phyloP scores from a whole-genome alignment of 2,113 vertebrate genomes.

The Peromyscus californicus region DNA sequence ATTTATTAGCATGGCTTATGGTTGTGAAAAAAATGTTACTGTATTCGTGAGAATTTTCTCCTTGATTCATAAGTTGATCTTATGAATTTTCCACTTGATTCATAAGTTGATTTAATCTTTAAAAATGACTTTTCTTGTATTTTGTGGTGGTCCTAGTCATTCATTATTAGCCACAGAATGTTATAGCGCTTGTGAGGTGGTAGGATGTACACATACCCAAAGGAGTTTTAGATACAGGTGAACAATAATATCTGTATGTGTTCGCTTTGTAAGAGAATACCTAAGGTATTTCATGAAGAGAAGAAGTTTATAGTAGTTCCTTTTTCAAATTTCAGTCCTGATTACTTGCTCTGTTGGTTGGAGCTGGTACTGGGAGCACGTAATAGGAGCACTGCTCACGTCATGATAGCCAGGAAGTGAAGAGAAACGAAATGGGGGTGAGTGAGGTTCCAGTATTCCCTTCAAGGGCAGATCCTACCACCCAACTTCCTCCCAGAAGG shows the following conservation, averaged over 20 bases:
- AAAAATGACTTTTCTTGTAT: slow-evolving; percentile 21
- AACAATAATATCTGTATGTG: neutral
- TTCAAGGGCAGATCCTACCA: neutral
- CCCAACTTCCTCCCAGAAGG: neutral
- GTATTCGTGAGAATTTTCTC: neutral
- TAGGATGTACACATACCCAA: neutral
- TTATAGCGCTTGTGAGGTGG: neutral
- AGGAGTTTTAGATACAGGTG: neutral
- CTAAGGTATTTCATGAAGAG: neutral
- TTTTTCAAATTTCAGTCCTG: neutral
- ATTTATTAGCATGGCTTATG: neutral
- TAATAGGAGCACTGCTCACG: neutral
- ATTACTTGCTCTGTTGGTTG: neutral
- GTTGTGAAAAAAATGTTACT: neutral
- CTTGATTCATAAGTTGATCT: neutral
- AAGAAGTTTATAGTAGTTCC: neutral
- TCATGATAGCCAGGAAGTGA: neutral
- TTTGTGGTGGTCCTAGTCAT: neutral
- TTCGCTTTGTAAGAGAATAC: neutral
- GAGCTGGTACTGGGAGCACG: neutral
- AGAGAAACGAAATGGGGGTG: neutral
- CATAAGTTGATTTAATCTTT: neutral
- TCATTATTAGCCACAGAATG: neutral
- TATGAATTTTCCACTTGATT: neutral
- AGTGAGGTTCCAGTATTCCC: neutral